phyloP scores from a whole-genome alignment of 2,113 vertebrate species.

The Lota lota region DNA sequence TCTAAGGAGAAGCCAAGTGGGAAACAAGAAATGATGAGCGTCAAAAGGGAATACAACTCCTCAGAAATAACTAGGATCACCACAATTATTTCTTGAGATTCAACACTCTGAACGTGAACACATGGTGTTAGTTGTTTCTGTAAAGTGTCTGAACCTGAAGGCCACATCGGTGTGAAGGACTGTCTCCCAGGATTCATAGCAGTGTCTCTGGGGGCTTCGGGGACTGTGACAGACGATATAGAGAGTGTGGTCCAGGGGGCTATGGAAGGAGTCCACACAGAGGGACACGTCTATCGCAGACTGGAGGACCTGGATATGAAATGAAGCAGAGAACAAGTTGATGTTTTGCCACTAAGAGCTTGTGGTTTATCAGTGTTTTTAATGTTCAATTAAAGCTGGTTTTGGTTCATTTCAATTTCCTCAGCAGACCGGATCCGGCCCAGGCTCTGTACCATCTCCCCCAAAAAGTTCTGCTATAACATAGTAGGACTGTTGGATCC shows the following conservation, averaged over 20 bases:
- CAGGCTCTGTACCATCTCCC: too few relatives aligned
- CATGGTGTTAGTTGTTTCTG: too few relatives aligned
- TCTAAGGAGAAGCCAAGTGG: constrained; percentile 44
- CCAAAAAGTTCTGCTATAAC: too few relatives aligned
- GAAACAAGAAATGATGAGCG: too few relatives aligned
- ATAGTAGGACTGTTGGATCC: too few relatives aligned
- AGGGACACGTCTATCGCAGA: constrained; percentile 73
- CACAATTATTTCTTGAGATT: neutral
- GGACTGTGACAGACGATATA: constrained; percentile 89
- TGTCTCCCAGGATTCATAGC: constrained; percentile 78
- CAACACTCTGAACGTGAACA: neutral
- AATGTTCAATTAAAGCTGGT: too few relatives aligned
- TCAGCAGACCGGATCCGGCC: too few relatives aligned
- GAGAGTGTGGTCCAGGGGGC: constrained; percentile 76
- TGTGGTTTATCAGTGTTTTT: too few relatives aligned
- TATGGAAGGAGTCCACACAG: constrained; percentile 82
- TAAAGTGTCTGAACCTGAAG: constrained; percentile 78
- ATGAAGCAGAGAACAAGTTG: too few relatives aligned
- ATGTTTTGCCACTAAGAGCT: too few relatives aligned
- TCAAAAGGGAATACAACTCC: too few relatives aligned
- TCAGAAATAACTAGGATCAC: neutral
- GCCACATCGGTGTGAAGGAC: constrained; percentile 85
- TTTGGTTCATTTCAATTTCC: too few relatives aligned
- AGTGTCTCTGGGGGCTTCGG: constrained; percentile 72
- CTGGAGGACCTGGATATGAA: constrained; percentile 77